These are phyloP conservation scores for Lycocerus yunnanus DNA, from an alignment of 2,888 invertebrate genomes.

Conservation along the genomic window DNA sequence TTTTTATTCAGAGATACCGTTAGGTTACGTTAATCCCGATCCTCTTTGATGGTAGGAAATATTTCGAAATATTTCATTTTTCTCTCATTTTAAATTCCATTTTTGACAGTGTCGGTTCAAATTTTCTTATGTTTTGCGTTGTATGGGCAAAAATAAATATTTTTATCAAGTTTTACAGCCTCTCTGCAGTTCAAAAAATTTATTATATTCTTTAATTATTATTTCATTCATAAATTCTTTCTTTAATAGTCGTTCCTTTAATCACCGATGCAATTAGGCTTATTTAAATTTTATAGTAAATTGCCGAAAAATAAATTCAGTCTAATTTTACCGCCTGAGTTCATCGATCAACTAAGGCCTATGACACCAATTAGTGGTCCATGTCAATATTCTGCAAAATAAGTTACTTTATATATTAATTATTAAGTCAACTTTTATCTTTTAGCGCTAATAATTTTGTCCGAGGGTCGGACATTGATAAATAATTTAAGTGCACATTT, in stretches of 20 bases:
- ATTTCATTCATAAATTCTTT: background rate
- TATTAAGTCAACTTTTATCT: background rate
- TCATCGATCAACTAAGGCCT: constrained; percentile 75
- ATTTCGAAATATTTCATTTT: background rate
- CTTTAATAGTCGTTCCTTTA: background rate
- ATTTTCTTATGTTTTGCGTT: background rate
- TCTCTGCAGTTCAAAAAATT: background rate
- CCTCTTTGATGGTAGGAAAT: background rate
- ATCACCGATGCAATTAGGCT: background rate
- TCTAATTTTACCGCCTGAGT: constrained; percentile 86
- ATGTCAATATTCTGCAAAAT: constrained; percentile 65
- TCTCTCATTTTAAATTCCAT: background rate
- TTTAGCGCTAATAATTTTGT: constrained; percentile 63
- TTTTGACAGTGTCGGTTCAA: background rate
- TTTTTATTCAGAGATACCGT: background rate
- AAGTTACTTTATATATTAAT: constrained; percentile 46
- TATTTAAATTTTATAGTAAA: constrained; percentile 45
- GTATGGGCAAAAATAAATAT: background rate
- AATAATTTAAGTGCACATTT: constrained; percentile 86
- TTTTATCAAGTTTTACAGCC: background rate
- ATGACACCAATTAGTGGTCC: constrained; percentile 65
- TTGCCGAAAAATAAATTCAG: constrained; percentile 94
- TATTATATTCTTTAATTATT: background rate
- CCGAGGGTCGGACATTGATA: constrained; percentile 79
- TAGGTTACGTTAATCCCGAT: background rate